Evolutionary conservation across 2,113 vertebrate species (phyloP).

Genomic region (Pimephales promelas): DNA sequence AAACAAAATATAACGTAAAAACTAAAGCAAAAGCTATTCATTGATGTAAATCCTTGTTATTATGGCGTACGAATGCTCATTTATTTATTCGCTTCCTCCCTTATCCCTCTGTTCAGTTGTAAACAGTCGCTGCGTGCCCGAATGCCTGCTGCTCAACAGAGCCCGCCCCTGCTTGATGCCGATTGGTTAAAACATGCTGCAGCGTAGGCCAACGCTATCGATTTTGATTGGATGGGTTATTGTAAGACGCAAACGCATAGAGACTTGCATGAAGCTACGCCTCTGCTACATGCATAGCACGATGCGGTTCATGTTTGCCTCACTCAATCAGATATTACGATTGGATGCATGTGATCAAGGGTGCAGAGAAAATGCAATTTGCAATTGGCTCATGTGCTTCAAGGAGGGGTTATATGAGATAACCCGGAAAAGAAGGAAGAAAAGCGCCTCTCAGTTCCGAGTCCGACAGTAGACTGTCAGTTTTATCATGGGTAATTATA

Average conservation of each 20-base stretch:
- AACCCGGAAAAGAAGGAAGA: slow-evolving; percentile 69
- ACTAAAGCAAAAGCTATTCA: not conserved
- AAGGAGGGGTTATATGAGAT: slow-evolving; percentile 47
- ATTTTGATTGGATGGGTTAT: slow-evolving; percentile 13
- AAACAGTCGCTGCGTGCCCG: not conserved
- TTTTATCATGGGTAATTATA: slow-evolving; percentile 73
- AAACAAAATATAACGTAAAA: not conserved
- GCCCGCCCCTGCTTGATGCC: slow-evolving; percentile 27
- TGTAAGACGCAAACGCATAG: not conserved
- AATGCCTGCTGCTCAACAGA: not conserved
- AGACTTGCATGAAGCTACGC: not conserved
- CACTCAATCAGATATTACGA: slow-evolving; percentile 49
- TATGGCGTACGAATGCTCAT: not conserved
- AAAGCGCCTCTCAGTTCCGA: slow-evolving; percentile 7
- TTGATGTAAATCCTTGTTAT: not conserved
- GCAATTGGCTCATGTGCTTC: slow-evolving; percentile 59
- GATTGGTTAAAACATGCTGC: slow-evolving; percentile 46
- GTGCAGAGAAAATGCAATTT: slow-evolving; percentile 7
- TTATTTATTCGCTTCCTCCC: too few relatives aligned
- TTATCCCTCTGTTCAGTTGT: not conserved
- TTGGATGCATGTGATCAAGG: slow-evolving; percentile 61
- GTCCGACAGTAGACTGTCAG: slow-evolving; percentile 6
- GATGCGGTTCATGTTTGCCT: slow-evolving; percentile 56
- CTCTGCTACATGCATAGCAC: not conserved
- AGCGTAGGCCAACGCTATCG: not conserved